These are phyloP conservation scores for Bostrychus sinensis DNA, from an alignment of 2,113 vertebrate species.

Conservation along the genomic window DNA sequence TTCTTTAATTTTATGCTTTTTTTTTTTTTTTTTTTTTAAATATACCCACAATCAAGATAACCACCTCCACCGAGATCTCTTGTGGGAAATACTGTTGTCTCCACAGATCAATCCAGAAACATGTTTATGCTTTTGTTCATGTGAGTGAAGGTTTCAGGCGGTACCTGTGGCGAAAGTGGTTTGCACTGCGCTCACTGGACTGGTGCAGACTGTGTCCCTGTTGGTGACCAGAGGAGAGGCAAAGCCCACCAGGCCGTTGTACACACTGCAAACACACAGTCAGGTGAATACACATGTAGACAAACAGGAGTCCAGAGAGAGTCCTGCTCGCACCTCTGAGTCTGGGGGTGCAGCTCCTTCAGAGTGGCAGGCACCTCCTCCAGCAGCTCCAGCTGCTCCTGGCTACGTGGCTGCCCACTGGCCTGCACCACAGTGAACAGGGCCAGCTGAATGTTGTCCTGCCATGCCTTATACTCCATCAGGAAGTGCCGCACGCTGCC, in stretches of 20 bases:
- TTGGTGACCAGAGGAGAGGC: constrained; percentile 97
- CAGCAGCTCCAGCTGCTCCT: constrained; percentile 92
- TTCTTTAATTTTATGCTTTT: too few relatives aligned
- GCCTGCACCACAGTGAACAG: constrained; percentile 96
- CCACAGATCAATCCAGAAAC: too few relatives aligned
- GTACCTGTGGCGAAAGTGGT: constrained; percentile 94
- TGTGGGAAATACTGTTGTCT: too few relatives aligned
- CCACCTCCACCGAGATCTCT: too few relatives aligned
- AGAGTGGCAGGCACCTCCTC: constrained; percentile 95
- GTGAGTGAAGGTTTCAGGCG: too few relatives aligned
- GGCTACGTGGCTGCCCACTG: constrained; percentile 91
- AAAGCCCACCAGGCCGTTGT: constrained; percentile 96
- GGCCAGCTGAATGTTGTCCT: constrained; percentile 97
- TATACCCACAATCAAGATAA: too few relatives aligned
- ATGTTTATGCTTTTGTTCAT: too few relatives aligned
- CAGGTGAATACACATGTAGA: rapidly evolving
- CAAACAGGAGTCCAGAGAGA: too few relatives aligned
- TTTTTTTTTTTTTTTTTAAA: too few relatives aligned
- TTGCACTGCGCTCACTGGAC: constrained; percentile 86
- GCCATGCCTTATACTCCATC: constrained; percentile 96
- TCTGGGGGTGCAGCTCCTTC: constrained; percentile 94
- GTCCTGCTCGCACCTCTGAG: constrained; percentile 81
- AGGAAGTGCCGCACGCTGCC: constrained; percentile 96
- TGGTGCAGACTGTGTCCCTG: constrained; percentile 88
- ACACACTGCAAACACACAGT: constrained; percentile 81